Conservation (phyloP, 23 tunicate species). For the Oikopleura vanhoeffeni region DNA sequence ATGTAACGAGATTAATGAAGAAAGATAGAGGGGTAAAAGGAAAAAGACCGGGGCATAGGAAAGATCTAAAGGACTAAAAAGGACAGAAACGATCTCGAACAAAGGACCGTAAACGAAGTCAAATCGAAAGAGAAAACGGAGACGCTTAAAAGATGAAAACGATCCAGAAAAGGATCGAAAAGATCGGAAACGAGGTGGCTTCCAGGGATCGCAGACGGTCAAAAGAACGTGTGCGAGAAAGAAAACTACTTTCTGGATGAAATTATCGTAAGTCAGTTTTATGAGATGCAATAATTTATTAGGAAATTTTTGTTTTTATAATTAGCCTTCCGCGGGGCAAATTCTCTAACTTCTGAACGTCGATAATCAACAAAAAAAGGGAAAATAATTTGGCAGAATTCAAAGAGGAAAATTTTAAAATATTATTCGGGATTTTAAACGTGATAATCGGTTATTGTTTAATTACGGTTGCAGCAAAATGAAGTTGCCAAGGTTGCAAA, state of each 20-base stretch:
- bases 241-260: neutral
- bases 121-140: slow-evolving; percentile 22
- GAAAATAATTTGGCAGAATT: too few relatives aligned
- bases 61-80: neutral
- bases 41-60: neutral
- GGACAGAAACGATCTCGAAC: neutral
- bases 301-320: too few relatives aligned
- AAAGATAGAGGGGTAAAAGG: neutral
- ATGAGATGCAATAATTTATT: too few relatives aligned
- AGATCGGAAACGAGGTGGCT: slow-evolving; percentile 30
- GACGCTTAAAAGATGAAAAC: slow-evolving; percentile 19
- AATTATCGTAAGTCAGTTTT: neutral
- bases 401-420: too few relatives aligned
- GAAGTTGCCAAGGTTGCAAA: too few relatives aligned
- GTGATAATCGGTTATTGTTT: too few relatives aligned
- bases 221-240: neutral
- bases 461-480: too few relatives aligned
- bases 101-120: slow-evolving; percentile 20
- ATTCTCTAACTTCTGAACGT: too few relatives aligned
- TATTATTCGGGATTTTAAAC: too few relatives aligned
- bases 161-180: slow-evolving; percentile 20
- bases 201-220: slow-evolving; percentile 19
- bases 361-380: too few relatives aligned
- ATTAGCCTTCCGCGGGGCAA: too few relatives aligned
- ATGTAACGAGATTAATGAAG: neutral